A percentile compares a stretch with the other conserved stretches of the same genome.
Evolutionary conservation across 2,797 vertebrate species (phyloP).

Genomic region (Myotis findleyi): DNA sequence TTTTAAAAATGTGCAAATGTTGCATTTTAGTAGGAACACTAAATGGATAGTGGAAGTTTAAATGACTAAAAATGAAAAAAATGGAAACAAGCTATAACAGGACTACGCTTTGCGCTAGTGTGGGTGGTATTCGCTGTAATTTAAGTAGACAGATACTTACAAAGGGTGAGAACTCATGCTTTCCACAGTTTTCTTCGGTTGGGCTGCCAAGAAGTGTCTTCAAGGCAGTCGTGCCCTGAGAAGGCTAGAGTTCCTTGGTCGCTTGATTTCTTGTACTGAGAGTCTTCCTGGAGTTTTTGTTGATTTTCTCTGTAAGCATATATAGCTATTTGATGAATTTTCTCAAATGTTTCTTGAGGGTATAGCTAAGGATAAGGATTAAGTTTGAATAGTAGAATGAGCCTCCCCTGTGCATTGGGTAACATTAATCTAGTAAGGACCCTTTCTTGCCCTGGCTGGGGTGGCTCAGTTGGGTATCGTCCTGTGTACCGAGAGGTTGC

Average conservation of each 20-base stretch:
- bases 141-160: neutral
- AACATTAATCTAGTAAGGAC: neutral
- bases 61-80: neutral
- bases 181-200: neutral
- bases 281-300: neutral
- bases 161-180: neutral
- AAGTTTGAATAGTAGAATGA: slow-evolving; percentile 29
- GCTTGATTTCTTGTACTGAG: neutral
- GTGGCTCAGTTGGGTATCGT: too few relatives aligned
- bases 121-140: slow-evolving; percentile 7
- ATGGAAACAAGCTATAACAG: slow-evolving; percentile 41
- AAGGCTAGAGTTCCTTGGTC: neutral
- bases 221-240: neutral
- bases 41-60: slow-evolving; percentile 22
- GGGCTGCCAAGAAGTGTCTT: neutral
- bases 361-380: neutral
- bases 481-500: too few relatives aligned
- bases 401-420: neutral
- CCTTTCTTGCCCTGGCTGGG: neutral
- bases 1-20: slow-evolving; percentile 32
- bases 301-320: neutral
- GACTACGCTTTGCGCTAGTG: slow-evolving; percentile 5
- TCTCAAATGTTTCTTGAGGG: slow-evolving; percentile 28
- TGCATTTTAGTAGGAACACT: neutral
- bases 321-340: neutral